A percentile compares a stretch with the other conserved stretches of the same genome.
These are phyloP conservation scores for Macaca mulatta DNA, from an alignment of 2,113 vertebrate species.

Conservation along the genomic window DNA sequence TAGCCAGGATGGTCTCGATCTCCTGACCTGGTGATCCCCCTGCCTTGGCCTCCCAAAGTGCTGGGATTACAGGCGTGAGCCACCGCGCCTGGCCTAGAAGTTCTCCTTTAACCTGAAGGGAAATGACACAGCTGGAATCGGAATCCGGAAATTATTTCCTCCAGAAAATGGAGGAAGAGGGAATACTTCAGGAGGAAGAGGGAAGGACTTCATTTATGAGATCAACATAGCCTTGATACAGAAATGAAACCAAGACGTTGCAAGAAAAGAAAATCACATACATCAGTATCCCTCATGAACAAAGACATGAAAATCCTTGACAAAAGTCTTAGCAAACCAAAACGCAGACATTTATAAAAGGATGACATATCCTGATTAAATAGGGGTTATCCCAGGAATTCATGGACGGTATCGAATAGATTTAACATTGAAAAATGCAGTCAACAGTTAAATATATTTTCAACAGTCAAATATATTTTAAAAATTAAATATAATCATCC, in stretches of 20 bases:
- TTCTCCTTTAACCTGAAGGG: background rate
- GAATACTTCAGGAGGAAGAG: background rate
- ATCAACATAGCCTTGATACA: background rate
- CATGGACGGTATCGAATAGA: background rate
- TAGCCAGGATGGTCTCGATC: too few relatives aligned
- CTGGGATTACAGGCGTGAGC: too few relatives aligned
- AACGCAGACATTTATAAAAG: background rate
- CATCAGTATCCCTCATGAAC: background rate
- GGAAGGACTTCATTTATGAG: background rate
- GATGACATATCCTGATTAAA: background rate
- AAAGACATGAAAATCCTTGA: background rate
- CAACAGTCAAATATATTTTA: background rate
- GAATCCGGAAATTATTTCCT: background rate
- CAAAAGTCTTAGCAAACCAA: background rate
- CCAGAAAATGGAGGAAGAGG: background rate
- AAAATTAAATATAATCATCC: background rate
- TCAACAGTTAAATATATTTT: background rate
- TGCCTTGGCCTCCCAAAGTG: too few relatives aligned
- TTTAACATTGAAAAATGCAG: background rate
- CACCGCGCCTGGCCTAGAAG: background rate
- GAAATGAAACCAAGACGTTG: background rate
- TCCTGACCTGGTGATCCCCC: too few relatives aligned
- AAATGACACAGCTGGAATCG: background rate
- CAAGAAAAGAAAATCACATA: background rate
- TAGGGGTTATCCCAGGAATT: background rate